A percentile compares a stretch with the other conserved stretches of the same genome.
Conservation (phyloP, 2,113 vertebrate species). For the Haemorhous mexicanus region DNA sequence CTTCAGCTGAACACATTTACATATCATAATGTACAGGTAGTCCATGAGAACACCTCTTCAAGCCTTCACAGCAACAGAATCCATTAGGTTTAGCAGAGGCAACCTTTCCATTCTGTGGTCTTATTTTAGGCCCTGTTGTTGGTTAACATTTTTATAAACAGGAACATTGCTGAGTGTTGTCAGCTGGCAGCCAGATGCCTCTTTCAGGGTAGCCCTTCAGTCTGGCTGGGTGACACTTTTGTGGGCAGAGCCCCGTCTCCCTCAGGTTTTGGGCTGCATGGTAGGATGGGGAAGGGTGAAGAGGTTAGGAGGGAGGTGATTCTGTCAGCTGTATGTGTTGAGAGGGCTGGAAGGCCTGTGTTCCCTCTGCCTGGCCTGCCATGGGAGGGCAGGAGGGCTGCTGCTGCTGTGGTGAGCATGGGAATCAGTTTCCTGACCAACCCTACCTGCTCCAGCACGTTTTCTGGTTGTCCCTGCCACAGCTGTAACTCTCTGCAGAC, state of each 20-base stretch:
- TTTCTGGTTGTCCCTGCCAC: not conserved
- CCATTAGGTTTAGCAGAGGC: not conserved
- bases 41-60: not conserved
- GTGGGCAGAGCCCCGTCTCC: not conserved
- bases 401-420: not conserved
- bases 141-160: not conserved
- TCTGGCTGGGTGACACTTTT: not conserved
- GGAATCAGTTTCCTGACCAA: not conserved
- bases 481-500: not conserved
- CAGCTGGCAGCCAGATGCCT: not conserved
- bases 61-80: not conserved
- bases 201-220: not conserved
- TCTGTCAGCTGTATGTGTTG: not conserved
- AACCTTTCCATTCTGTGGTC: not conserved
- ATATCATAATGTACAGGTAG: not conserved
- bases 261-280: not conserved
- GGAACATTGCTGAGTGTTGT: not conserved
- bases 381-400: not conserved
- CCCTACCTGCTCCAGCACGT: not conserved
- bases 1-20: not conserved
- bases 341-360: not conserved
- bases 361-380: not conserved
- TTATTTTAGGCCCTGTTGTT: not conserved
- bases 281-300: not conserved
- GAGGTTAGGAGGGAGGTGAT: not conserved